Conservation (phyloP, 1,140 invertebrate species). For the Lysiphlebus fabarum region DNA sequence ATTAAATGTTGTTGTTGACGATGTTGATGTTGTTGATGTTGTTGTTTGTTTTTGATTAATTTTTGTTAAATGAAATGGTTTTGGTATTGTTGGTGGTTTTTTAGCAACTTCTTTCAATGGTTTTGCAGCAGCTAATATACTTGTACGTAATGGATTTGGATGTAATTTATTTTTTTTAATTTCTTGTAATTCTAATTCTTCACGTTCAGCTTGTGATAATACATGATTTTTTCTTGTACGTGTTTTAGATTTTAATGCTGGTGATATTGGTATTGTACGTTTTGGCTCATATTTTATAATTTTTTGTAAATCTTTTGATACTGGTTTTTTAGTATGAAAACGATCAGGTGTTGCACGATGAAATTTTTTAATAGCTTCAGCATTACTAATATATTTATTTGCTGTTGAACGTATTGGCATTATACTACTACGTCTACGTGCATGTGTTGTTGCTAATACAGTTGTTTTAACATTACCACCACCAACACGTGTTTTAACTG, state of each 20-base stretch:
- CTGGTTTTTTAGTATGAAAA: conserved; percentile 43
- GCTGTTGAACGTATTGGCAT: conserved; percentile 4
- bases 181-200: conserved; percentile 42
- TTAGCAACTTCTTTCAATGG: conserved; percentile 36
- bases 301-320: conserved; percentile 30
- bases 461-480: background rate
- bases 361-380: conserved; percentile 51
- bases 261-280: conserved; percentile 48
- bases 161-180: conserved; percentile 42
- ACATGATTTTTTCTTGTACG: conserved; percentile 35
- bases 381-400: conserved; percentile 48
- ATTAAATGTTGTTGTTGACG: conserved; percentile 6
- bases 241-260: conserved; percentile 45
- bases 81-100: conserved; percentile 37
- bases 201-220: conserved; percentile 41
- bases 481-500: background rate
- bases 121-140: conserved; percentile 28
- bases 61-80: conserved; percentile 38
- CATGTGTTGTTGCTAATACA: conserved; percentile 8
- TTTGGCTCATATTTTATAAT: conserved; percentile 32
- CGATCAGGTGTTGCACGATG: conserved; percentile 51
- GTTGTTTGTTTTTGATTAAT: conserved; percentile 25
- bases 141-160: conserved; percentile 38
- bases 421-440: conserved; percentile 6
- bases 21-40: background rate